Percentiles rank a stretch among this genome's conserved stretches.
These are phyloP conservation scores for Pimephales promelas DNA, from an alignment of 2,113 vertebrate genomes.

Conservation along the genomic window DNA sequence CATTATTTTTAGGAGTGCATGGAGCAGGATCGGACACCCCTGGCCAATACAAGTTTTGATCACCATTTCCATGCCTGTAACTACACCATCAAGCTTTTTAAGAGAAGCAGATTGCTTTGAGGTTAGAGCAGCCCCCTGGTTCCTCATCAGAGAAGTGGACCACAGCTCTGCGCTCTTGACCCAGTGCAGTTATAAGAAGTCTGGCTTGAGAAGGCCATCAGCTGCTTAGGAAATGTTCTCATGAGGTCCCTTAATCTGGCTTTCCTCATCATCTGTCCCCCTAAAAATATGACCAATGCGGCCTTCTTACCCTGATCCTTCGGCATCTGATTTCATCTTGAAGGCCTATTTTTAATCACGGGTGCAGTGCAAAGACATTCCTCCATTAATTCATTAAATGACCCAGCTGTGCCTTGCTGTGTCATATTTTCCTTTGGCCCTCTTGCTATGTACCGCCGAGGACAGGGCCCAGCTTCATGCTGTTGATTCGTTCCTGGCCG, in stretches of 20 bases:
- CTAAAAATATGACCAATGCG: slow-evolving; percentile 69
- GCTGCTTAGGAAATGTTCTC: slow-evolving; percentile 40
- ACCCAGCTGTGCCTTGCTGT: slow-evolving; percentile 52
- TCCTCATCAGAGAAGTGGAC: slow-evolving; percentile 41
- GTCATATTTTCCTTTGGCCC: slow-evolving; percentile 56
- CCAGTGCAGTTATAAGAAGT: slow-evolving; percentile 35
- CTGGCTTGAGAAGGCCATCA: slow-evolving; percentile 39
- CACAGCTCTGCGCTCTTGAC: slow-evolving; percentile 27
- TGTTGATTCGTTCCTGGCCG: slow-evolving; percentile 42
- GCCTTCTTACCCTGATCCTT: slow-evolving; percentile 68
- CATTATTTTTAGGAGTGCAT: too few species aligned
- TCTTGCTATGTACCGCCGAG: slow-evolving; percentile 27
- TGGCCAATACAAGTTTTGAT: background rate
- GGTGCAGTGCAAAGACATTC: slow-evolving; percentile 64
- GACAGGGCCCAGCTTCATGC: slow-evolving; percentile 20
- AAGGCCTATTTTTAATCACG: slow-evolving; percentile 71
- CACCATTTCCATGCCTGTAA: slow-evolving; percentile 1
- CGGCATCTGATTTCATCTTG: slow-evolving; percentile 71
- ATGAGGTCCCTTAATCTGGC: slow-evolving; percentile 34
- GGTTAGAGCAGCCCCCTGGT: slow-evolving; percentile 5
- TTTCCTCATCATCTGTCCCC: slow-evolving; percentile 59
- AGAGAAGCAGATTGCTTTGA: slow-evolving; percentile 35
- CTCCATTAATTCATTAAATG: slow-evolving; percentile 70
- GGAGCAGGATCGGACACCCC: background rate
- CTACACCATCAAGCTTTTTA: slow-evolving; percentile 8